Conservation (phyloP, 2,888 invertebrate genomes). For the Sipha maydis region DNA sequence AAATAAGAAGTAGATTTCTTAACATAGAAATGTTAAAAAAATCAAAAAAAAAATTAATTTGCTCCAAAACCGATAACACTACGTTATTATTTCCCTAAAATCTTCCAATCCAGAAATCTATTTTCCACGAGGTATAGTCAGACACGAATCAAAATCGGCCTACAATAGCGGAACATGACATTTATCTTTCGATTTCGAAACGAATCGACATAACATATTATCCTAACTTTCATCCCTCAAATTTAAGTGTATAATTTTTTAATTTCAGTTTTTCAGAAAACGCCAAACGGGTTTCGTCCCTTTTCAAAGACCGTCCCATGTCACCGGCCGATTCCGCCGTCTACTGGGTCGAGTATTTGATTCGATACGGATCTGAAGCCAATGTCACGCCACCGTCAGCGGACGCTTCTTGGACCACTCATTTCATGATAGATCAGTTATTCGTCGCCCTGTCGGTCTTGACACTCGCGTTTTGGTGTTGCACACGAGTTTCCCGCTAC, state of each 20-base stretch:
- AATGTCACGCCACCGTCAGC: background rate
- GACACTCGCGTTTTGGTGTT: background rate
- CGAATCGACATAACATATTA: too few relatives aligned
- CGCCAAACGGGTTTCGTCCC: conserved; percentile 25
- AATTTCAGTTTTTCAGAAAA: conserved; percentile 24
- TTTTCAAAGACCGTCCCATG: conserved; percentile 23
- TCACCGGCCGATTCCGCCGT: conserved; percentile 4
- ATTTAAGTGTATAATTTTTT: background rate
- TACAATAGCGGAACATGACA: too few relatives aligned
- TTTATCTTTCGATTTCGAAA: too few relatives aligned
- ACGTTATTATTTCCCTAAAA: too few relatives aligned
- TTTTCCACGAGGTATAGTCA: too few relatives aligned
- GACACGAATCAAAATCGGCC: too few relatives aligned
- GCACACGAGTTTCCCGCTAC: background rate
- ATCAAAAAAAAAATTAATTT: too few relatives aligned
- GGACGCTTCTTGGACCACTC: background rate
- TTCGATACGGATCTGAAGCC: background rate
- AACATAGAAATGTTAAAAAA: too few relatives aligned
- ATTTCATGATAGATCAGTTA: conserved; percentile 11
- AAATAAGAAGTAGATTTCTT: too few relatives aligned
- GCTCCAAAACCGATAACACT: too few relatives aligned
- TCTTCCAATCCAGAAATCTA: too few relatives aligned
- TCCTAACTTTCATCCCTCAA: too few relatives aligned
- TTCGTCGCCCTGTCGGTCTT: background rate
- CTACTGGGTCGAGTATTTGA: conserved; percentile 24